A percentile compares a stretch with the other conserved stretches of the same genome.
Evolutionary conservation across 2,113 vertebrate genomes (phyloP).

Genomic region (Hystrix cristata): DNA sequence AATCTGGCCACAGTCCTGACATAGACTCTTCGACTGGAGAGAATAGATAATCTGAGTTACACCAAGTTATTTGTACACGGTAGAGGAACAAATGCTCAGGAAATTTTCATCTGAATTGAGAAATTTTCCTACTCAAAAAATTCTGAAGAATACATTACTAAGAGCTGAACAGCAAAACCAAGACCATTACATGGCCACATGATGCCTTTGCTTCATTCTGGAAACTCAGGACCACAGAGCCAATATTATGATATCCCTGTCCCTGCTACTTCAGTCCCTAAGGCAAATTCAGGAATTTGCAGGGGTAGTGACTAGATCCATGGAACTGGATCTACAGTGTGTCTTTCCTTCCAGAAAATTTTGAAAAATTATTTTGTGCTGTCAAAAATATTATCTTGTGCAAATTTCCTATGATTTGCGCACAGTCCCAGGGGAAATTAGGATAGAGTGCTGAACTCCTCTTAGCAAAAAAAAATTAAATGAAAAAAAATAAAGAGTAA

Average conservation of each 20-base stretch:
- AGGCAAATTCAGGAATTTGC: neutral
- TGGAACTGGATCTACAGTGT: accelerated
- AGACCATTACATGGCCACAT: too few species aligned
- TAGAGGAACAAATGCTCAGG: neutral
- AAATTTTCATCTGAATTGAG: neutral
- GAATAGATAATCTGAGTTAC: neutral
- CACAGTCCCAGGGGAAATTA: neutral
- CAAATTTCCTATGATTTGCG: neutral
- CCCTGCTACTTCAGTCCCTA: neutral
- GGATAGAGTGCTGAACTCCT: neutral
- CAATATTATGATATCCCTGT: neutral
- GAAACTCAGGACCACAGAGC: too few species aligned
- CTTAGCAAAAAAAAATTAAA: neutral
- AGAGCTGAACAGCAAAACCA: neutral
- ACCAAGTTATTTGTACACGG: neutral
- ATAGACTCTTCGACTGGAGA: neutral
- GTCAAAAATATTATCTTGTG: neutral
- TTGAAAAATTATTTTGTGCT: neutral
- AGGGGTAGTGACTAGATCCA: accelerated
- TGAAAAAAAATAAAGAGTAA: neutral
- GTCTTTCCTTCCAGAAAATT: neutral
- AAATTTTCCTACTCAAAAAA: neutral
- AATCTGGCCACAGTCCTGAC: neutral
- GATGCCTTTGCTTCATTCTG: neutral
- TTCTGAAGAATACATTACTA: neutral